phyloP scores from a whole-genome alignment of 2,113 vertebrate genomes.

The Gallinago jamesoni region DNA sequence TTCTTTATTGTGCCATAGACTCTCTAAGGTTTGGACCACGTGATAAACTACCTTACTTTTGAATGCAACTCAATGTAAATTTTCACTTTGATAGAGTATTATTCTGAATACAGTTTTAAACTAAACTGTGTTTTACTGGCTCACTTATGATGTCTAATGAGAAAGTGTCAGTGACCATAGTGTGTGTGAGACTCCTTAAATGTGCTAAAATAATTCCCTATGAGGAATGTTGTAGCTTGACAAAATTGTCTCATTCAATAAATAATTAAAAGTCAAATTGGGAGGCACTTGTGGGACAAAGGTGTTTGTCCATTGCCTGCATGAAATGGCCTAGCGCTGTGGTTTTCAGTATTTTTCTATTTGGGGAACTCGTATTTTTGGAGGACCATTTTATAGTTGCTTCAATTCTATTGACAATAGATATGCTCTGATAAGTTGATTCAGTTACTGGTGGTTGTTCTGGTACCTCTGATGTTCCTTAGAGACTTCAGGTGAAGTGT shows the following conservation, averaged over 20 bases:
- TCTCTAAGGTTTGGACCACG: not conserved
- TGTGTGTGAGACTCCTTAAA: not conserved
- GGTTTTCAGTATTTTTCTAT: not conserved
- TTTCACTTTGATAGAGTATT: not conserved
- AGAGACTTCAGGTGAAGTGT: not conserved
- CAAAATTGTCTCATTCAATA: not conserved
- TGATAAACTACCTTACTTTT: not conserved
- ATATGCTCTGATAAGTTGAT: not conserved
- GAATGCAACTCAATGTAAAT: not conserved
- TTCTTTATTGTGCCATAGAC: not conserved
- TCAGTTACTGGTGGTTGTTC: not conserved
- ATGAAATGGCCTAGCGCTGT: not conserved
- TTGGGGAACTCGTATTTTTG: not conserved
- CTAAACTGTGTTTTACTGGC: not conserved
- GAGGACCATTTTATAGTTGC: not conserved
- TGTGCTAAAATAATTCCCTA: not conserved
- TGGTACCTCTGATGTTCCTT: not conserved
- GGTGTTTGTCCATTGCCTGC: not conserved
- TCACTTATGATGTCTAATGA: not conserved
- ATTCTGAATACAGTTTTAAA: not conserved
- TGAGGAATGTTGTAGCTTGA: not conserved
- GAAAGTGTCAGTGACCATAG: not conserved
- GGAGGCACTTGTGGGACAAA: not conserved
- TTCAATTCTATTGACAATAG: not conserved
- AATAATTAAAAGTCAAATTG: not conserved